Evolutionary conservation across 1,140 invertebrate genomes (phyloP).

Genomic region (Harlomillsia oculata): DNA sequence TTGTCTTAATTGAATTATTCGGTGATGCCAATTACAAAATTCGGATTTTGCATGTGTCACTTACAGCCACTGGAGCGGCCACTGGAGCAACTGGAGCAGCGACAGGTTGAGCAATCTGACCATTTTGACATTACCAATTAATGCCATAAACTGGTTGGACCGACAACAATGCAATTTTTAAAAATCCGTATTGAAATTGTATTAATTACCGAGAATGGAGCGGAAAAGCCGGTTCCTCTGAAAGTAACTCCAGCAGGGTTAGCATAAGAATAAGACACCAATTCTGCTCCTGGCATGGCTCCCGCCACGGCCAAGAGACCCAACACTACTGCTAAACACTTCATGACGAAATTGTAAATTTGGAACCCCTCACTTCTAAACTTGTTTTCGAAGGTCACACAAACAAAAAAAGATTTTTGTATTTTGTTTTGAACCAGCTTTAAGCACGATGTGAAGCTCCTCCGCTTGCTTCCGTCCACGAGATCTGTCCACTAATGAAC

Average conservation of each 20-base stretch:
- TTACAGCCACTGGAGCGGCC: conserved; percentile 4
- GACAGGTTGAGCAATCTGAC: conserved; percentile 3
- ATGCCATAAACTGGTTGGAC: no score
- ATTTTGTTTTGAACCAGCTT: not conserved
- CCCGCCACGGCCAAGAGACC: conserved; percentile 25
- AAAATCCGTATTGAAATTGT: not conserved
- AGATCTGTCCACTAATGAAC: conserved; percentile 23
- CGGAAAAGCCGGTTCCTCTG: conserved; percentile 19
- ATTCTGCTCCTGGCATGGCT: conserved; percentile 4
- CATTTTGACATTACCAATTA: not conserved
- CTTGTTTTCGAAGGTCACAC: no score
- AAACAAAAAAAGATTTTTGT: conserved; percentile 8
- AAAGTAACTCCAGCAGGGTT: conserved; percentile 33
- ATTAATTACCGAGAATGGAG: conserved; percentile 19
- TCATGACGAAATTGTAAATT: conserved; percentile 13
- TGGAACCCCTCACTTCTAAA: no score
- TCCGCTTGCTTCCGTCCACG: not conserved
- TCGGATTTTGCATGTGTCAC: not conserved
- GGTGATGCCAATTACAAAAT: not conserved
- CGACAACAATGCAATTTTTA: no score
- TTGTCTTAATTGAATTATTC: conserved; percentile 2
- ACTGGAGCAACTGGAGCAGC: not conserved
- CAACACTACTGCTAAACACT: conserved; percentile 24
- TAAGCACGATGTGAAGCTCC: not conserved
- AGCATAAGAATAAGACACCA: conserved; percentile 13